Evolutionary conservation across 2,113 vertebrate species (phyloP), one percentile per base, ranked within the genome.

Genomic region (Thunnus maccoyii): DNA sequence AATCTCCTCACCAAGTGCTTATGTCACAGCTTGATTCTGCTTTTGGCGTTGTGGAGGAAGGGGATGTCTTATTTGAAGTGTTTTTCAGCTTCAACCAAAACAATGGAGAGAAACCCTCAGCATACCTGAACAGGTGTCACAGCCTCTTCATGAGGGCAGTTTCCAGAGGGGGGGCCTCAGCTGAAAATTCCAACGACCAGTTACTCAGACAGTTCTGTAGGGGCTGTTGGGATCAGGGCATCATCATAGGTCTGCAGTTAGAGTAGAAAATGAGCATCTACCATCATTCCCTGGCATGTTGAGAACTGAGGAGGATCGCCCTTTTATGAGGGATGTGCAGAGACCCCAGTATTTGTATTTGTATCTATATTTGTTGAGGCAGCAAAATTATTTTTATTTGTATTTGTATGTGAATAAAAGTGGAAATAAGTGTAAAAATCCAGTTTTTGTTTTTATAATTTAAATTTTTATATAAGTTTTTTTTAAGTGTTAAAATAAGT

Each of bases 1-100:
- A 0, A 63, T 20, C 3, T 6, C 0, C 11, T 20, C 66, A 57
- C 80, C 73, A 1, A 51, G 3, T 3, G 50, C 25, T 16, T 82
- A 85, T 7, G 5, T 88, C 36, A 71, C 79, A 85, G 18, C 61
- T 76, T 62, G 75, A 88, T 3, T 79, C 79, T 30, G 66, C 66
- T 5, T 83, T 88, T 60, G 79, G 74, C 2, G 47, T 82, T 0
- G 70, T 82, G 4, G 61, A 85, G 54, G 75, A 83, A 50, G 32
- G 70, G 17, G 76, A 83, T 22, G 71, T 79, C 5, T 41, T 83
- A 1, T 83, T 80, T 50, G 58, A 47, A 0, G 18, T 55, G 3
- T 83, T 87, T 56, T 27, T 80, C 5, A 58, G 30, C 14, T 67
- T 47, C 1, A 80, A 66, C 48, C 56, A 81, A 16, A 72, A 46